A percentile compares a stretch with the other conserved stretches of the same genome.
Evolutionary conservation across 2,113 vertebrate species (phyloP).

Genomic region (Ammodytes marinus): DNA sequence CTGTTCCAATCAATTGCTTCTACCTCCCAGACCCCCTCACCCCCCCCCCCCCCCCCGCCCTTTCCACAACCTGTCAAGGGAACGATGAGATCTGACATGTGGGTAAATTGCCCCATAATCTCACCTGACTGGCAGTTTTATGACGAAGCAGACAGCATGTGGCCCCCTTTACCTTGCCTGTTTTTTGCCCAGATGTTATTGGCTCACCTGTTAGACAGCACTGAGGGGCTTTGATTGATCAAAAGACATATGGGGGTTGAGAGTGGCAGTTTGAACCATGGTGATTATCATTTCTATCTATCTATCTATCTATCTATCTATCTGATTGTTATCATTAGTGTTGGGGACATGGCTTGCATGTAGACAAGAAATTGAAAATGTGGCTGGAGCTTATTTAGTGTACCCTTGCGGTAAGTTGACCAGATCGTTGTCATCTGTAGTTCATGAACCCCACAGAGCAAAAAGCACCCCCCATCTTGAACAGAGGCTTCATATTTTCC

Average conservation of each 20-base stretch:
- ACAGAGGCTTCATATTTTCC: background rate
- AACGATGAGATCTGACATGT: slow-evolving; percentile 73
- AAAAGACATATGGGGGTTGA: slow-evolving; percentile 46
- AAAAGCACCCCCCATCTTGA: background rate
- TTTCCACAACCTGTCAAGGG: slow-evolving; percentile 55
- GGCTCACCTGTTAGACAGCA: slow-evolving; percentile 64
- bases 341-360: slow-evolving; percentile 38
- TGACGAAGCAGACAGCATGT: slow-evolving; percentile 40
- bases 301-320: background rate
- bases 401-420: slow-evolving; percentile 8
- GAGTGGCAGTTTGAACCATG: slow-evolving; percentile 58
- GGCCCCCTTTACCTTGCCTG: slow-evolving; percentile 6
- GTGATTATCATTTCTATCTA: slow-evolving; percentile 60
- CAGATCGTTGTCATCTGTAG: slow-evolving; percentile 26
- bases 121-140: slow-evolving; percentile 59
- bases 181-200: slow-evolving; percentile 55
- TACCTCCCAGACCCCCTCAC: background rate
- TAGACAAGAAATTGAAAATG: slow-evolving; percentile 38
- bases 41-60: background rate
- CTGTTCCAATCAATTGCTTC: slow-evolving; percentile 47
- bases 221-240: slow-evolving; percentile 38
- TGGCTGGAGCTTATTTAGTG: slow-evolving; percentile 34
- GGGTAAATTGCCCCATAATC: slow-evolving; percentile 74
- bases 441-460: slow-evolving; percentile 23
- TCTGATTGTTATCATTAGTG: slow-evolving; percentile 57